Conservation (phyloP, 2,797 vertebrate genomes). For the Dallia pectoralis region DNA sequence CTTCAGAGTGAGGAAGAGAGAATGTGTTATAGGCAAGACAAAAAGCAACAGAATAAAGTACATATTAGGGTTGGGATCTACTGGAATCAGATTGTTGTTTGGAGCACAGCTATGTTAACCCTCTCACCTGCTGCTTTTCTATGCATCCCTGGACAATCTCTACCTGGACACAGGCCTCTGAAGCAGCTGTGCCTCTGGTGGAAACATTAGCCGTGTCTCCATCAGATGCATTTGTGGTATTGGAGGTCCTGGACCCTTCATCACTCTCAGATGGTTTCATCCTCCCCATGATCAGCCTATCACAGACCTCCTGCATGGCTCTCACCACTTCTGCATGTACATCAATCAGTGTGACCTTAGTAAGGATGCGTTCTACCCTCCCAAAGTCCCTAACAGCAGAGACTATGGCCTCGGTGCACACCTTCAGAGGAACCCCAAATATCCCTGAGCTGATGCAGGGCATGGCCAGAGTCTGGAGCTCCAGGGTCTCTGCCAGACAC, state of each 20-base stretch:
- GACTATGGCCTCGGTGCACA: slow-evolving; percentile 61
- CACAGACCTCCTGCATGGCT: slow-evolving; percentile 53
- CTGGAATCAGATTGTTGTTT: neutral
- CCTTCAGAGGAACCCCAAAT: slow-evolving; percentile 44
- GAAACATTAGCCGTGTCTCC: neutral
- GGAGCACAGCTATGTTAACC: neutral
- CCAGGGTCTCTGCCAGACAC: slow-evolving; percentile 42
- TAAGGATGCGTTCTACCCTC: slow-evolving; percentile 40
- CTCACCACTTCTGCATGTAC: slow-evolving; percentile 47
- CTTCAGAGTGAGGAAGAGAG: slow-evolving; percentile 29
- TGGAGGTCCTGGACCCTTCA: neutral
- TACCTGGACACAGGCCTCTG: slow-evolving; percentile 32
- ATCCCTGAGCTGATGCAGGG: slow-evolving; percentile 61
- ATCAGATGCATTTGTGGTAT: neutral
- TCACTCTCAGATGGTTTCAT: neutral
- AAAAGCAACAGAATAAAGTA: neutral
- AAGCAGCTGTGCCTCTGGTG: neutral
- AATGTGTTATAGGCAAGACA: neutral
- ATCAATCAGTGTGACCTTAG: slow-evolving; percentile 52
- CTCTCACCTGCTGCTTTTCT: slow-evolving; percentile 58
- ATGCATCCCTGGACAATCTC: slow-evolving; percentile 55
- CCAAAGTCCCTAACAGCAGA: slow-evolving; percentile 53
- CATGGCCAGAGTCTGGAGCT: slow-evolving; percentile 51
- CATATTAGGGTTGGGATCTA: neutral
- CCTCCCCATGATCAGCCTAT: slow-evolving; percentile 21